These are phyloP conservation scores for Thalassoma bifasciatum DNA, from an alignment of 2,113 vertebrate species.

Conservation along the genomic window DNA sequence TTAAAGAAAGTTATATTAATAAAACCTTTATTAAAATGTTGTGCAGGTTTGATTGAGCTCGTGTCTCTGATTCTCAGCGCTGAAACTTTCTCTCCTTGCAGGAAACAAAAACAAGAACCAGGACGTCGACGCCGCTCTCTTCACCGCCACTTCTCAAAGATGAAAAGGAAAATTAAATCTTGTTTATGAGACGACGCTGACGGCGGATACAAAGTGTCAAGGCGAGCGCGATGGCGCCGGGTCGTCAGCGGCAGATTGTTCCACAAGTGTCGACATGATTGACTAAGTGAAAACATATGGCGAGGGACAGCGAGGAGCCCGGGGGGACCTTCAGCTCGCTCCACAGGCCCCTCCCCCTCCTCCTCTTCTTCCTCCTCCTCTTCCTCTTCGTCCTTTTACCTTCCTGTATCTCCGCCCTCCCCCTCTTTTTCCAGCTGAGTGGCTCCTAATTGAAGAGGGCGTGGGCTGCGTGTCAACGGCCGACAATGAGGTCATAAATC, in stretches of 20 bases:
- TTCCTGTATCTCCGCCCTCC: constrained; percentile 3
- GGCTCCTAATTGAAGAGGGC: constrained; percentile 73
- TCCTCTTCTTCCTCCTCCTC: neutral
- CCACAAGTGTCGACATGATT: constrained; percentile 74
- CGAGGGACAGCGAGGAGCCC: constrained; percentile 35
- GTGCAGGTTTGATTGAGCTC: too few species aligned
- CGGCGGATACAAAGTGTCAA: constrained; percentile 54
- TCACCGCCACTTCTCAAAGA: constrained; percentile 45
- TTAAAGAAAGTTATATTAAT: too few species aligned
- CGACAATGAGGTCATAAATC: constrained; percentile 60
- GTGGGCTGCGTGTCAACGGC: constrained; percentile 47
- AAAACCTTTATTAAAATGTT: too few species aligned
- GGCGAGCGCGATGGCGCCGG: constrained; percentile 32
- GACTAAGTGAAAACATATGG: constrained; percentile 83
- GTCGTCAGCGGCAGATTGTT: constrained; percentile 67
- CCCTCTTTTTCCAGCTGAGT: constrained; percentile 62
- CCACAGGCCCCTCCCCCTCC: neutral
- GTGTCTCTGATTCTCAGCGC: too few species aligned
- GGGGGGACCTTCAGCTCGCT: constrained; percentile 51
- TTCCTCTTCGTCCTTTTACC: constrained; percentile 18
- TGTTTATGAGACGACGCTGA: constrained; percentile 61
- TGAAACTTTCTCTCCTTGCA: constrained; percentile 7
- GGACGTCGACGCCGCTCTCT: constrained; percentile 11
- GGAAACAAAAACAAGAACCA: neutral
- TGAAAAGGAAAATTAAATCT: constrained; percentile 67